A percentile compares a stretch with the other conserved stretches of the same genome.
These are phyloP conservation scores for Apoderus coryli DNA, from an alignment of 2,888 invertebrate genomes.

Conservation along the genomic window DNA sequence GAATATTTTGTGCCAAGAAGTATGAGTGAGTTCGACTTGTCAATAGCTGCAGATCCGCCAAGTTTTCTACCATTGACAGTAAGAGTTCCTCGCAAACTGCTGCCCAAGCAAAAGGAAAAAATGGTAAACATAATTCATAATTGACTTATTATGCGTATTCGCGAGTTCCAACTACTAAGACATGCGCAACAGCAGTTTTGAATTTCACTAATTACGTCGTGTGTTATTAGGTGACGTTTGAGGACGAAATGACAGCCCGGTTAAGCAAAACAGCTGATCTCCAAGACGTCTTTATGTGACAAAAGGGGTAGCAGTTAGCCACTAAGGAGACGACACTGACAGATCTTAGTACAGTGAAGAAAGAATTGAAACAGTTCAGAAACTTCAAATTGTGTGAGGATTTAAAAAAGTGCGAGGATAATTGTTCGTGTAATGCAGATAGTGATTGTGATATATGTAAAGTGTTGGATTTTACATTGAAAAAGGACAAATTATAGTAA, in stretches of 20 bases:
- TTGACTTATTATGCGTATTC: too few species aligned
- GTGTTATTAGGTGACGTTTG: too few species aligned
- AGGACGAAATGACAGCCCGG: conserved; percentile 45
- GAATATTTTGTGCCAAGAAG: conserved; percentile 77
- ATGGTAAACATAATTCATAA: conserved; percentile 75
- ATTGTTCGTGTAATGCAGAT: conserved; percentile 31
- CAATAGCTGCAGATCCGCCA: conserved; percentile 39
- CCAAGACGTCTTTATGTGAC: conserved; percentile 74
- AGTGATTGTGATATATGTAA: conserved; percentile 32
- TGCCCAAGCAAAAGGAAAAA: conserved; percentile 48
- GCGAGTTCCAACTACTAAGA: too few species aligned
- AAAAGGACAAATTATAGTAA: conserved; percentile 30
- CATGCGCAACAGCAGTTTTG: too few species aligned
- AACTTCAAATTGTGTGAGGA: conserved; percentile 32
- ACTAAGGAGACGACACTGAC: conserved; percentile 18
- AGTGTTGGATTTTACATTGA: conserved; percentile 32
- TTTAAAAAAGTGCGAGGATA: conserved; percentile 31
- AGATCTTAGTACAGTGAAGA: conserved; percentile 25
- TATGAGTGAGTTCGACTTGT: conserved; percentile 68
- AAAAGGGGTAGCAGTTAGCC: conserved; percentile 31
- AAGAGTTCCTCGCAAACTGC: conserved; percentile 26
- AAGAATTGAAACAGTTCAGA: conserved; percentile 28
- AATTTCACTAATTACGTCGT: too few species aligned
- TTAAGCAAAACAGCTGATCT: conserved; percentile 27
- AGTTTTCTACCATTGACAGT: conserved; percentile 29